Base-by-base conservation (phyloP, 1,140 invertebrate species). In the Drosophila serrata region DNA sequence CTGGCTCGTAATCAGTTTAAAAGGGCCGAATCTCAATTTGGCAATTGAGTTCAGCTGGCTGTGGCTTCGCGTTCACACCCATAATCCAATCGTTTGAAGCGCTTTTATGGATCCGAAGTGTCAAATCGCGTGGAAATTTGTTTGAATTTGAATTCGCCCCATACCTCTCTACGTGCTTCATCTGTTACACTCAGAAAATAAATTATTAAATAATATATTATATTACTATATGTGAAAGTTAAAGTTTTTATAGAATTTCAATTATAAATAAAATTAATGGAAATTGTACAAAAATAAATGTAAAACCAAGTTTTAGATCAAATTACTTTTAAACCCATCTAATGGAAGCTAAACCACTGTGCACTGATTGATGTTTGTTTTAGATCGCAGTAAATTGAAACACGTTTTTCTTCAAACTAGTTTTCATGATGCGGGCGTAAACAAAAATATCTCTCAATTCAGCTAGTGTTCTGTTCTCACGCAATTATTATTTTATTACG, bases 51-150 rank as follows among this genome's bases (percentile, higher is more conserved):
- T 69, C 40, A 45, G 53, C 49, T 58, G 79, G 49, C 43, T 40
- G 68, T 60, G 65, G 59, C 61, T 49, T 45, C 22, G 33, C 58
- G 58, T 64, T 69, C 77, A 69, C 73, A 76, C 69, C 81, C 81
- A 81, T 81, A 81, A 81, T 86, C 78, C 74, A 86, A 85, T 85
- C 81, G 81, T 60, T 75, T 37, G 72, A 70, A 84, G 65, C 81
- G 39, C 70, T 84, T 84, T 84, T 84, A 84, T 84, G 81, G 81
- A 72, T 84, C 76, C 81, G 61, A 78, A 62, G 77, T 84, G 75
- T 82, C 81, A 84, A 82, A 84, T 84, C 76, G 77, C 81, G 81
- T 84, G 81, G 56, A 64, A 84, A 84, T 84, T 84, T 85, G 73
- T 59, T 45, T 63, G 58, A 64, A 64, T 85, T 77, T 73, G 56